These are phyloP conservation scores for Melikaiella ostensackeni DNA, from an alignment of 2,888 invertebrate species.

Conservation along the genomic window DNA sequence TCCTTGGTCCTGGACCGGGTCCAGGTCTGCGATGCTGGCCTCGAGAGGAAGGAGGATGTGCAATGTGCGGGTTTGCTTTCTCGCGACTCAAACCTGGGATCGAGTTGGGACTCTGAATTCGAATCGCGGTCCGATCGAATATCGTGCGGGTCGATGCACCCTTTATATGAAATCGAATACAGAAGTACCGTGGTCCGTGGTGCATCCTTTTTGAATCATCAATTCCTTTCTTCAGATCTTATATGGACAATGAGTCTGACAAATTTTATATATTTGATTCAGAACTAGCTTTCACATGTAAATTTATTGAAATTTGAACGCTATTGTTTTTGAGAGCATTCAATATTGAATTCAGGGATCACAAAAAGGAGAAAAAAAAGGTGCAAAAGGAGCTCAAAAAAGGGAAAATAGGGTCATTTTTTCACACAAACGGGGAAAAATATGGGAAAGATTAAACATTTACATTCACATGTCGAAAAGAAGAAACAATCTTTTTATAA, in stretches of 20 bases:
- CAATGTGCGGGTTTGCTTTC: slow-evolving; percentile 53
- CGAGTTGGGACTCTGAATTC: slow-evolving; percentile 13
- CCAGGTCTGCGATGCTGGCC: slow-evolving; percentile 35
- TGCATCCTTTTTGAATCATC: slow-evolving; percentile 13
- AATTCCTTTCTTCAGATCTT: slow-evolving; percentile 11
- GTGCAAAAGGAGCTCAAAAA: too few relatives aligned
- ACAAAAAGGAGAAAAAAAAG: too few relatives aligned
- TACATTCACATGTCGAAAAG: too few relatives aligned
- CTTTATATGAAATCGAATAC: slow-evolving; percentile 27
- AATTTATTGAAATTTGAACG: too few relatives aligned
- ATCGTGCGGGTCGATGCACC: slow-evolving; percentile 23
- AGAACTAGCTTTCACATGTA: too few relatives aligned
- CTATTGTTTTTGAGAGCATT: too few relatives aligned
- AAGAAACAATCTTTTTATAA: too few relatives aligned
- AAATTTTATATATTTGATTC: too few relatives aligned
- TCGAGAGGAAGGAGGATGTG: slow-evolving; percentile 37
- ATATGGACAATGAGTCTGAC: neutral
- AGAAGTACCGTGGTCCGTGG: neutral
- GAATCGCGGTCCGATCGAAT: slow-evolving; percentile 29
- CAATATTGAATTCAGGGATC: too few relatives aligned
- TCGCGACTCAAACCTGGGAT: slow-evolving; percentile 50
- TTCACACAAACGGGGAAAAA: too few relatives aligned
- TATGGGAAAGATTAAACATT: too few relatives aligned
- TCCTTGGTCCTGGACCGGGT: slow-evolving; percentile 51
- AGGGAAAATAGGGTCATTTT: too few relatives aligned